These are phyloP conservation scores for Nyctalus aviator DNA, from an alignment of 2,797 vertebrate species.

Conservation along the genomic window DNA sequence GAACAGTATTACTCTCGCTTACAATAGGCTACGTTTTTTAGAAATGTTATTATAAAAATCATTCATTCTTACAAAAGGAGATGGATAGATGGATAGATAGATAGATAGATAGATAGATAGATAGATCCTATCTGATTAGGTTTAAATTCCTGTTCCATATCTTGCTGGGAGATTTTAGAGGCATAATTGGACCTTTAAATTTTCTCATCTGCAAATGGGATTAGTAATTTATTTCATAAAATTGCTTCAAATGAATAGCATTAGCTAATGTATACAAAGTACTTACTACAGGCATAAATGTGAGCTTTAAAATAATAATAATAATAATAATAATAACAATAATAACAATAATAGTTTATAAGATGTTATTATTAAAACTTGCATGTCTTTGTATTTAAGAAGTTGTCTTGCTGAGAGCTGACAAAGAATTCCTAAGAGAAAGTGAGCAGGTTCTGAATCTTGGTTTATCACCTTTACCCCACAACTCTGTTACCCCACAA, in stretches of 20 bases:
- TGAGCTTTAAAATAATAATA: constrained; percentile 21
- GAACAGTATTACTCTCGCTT: constrained; percentile 5
- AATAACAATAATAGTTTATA: background rate
- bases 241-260: constrained; percentile 21
- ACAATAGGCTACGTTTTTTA: background rate
- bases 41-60: constrained; percentile 1
- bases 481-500: background rate
- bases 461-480: background rate
- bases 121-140: background rate
- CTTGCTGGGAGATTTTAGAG: constrained; percentile 23
- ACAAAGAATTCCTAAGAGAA: constrained; percentile 14
- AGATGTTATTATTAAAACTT: background rate
- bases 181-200: background rate
- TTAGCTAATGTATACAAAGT: background rate
- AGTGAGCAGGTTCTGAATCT: background rate
- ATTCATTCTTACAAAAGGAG: background rate
- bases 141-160: constrained; percentile 29
- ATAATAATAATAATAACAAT: background rate
- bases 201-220: background rate
- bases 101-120: too few relatives aligned
- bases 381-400: background rate
- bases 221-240: constrained; percentile 39
- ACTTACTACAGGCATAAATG: background rate
- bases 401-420: background rate
- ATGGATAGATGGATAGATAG: too few relatives aligned